Evolutionary conservation across 2,113 vertebrate genomes (phyloP), one percentile per base, ranked within the genome.

Genomic region (Columba livia): DNA sequence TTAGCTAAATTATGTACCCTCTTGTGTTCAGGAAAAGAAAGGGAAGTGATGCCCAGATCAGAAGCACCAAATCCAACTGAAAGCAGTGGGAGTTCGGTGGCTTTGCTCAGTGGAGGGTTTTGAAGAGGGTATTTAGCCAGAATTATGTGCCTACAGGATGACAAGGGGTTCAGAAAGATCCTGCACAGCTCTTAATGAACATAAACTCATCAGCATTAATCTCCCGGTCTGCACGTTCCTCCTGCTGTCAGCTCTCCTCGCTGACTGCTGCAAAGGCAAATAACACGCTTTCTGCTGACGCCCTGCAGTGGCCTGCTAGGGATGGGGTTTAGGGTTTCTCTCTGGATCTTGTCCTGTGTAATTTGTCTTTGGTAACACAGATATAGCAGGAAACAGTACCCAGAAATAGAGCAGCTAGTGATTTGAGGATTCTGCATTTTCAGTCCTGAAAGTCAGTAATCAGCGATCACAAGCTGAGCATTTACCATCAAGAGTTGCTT

Each of bases 191-290:
- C 54, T 40, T n/a, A 50, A 40, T 38, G 11, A 54, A 71, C 60
- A 53, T n/a, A 62, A 69, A 78, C 18, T 54, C 74, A 58, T 47
- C 54, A 79, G 19, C 1, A 0, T 36, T 77, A 47, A 85, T 65
- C 53, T 87, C 53, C 26, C 50, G 71, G 51, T 44, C 34, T 85
- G 73, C 29, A 8, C 0, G 0, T 7, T 78, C 15, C 44, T 79
- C 0, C 0, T 40, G 16, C 12, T 2, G 28, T 47, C 88, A 61
- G 62, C 58, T 82, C 48, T 34, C 24, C 36, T 32, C 5, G 6
- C 48, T 53, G 51, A 38, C 40, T 2, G 4, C 32, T 57, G 26
- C 67, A 65, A 90, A 67, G 82, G 31, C 69, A 92, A 73, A 12
- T 32, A 50, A 29, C 0, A 0, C 1, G 2, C 2, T 20, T 93